These are phyloP conservation scores for Brachyptera risi DNA, from an alignment of 2,888 invertebrate genomes.

Conservation along the genomic window DNA sequence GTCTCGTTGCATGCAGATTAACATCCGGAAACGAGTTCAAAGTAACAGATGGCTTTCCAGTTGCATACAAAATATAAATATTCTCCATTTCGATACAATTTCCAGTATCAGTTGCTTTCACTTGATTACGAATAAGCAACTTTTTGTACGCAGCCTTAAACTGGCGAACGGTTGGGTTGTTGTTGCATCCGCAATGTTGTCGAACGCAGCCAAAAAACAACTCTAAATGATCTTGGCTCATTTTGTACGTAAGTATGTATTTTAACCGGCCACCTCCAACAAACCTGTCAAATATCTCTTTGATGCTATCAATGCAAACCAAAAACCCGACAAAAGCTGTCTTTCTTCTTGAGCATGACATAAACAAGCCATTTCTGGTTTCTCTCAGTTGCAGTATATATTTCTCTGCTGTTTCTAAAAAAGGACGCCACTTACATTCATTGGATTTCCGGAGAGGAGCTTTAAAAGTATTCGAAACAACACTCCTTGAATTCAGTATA, in stretches of 20 bases:
- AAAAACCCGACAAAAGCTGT: constrained; percentile 27
- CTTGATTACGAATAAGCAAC: constrained; percentile 8
- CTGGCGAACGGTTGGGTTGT: constrained; percentile 26
- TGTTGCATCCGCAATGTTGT: constrained; percentile 27
- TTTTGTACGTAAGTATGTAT: constrained; percentile 28
- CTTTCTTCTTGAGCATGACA: neutral
- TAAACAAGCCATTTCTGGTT: neutral
- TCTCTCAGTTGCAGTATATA: constrained; percentile 6
- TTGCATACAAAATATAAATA: neutral
- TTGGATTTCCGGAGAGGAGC: constrained; percentile 16
- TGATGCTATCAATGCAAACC: constrained; percentile 23
- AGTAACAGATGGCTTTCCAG: no score
- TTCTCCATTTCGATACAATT: constrained; percentile 1
- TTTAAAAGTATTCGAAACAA: constrained; percentile 12
- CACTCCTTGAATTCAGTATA: constrained; percentile 25
- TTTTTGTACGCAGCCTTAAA: constrained; percentile 12
- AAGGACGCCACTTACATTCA: constrained; percentile 6
- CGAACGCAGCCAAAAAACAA: constrained; percentile 29
- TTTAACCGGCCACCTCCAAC: neutral
- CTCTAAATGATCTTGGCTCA: constrained; percentile 33
- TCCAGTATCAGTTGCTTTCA: neutral
- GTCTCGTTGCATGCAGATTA: neutral
- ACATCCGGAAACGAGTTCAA: no score
- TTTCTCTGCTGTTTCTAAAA: constrained; percentile 5
- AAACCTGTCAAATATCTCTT: constrained; percentile 5